Evolutionary conservation across 2,888 invertebrate genomes (phyloP).

Genomic region (Dione juno): DNA sequence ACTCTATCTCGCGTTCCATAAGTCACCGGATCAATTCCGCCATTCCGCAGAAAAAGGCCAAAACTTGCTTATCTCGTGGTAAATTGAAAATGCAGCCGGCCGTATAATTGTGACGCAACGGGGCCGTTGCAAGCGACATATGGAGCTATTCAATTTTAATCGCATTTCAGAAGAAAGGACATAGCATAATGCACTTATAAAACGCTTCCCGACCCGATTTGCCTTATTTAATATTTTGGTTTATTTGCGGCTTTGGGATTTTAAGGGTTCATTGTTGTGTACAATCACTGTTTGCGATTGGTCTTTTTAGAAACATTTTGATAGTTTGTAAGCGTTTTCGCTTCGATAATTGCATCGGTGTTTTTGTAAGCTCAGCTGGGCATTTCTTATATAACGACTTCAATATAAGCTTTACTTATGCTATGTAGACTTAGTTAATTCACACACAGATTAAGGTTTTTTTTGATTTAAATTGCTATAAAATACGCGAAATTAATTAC

Average conservation of each 20-base stretch:
- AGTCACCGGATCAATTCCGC: slow-evolving; percentile 82
- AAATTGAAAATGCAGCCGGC: slow-evolving; percentile 82
- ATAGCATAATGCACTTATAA: slow-evolving; percentile 78
- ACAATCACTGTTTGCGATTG: slow-evolving; percentile 78
- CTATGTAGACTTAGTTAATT: not conserved
- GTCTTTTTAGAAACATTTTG: slow-evolving; percentile 73
- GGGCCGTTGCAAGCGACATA: slow-evolving; percentile 75
- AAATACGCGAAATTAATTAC: not conserved
- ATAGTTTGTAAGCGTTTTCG: slow-evolving; percentile 61
- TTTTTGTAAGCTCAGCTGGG: slow-evolving; percentile 39
- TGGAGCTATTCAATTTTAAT: slow-evolving; percentile 84
- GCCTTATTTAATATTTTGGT: slow-evolving; percentile 74
- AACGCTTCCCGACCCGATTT: slow-evolving; percentile 70
- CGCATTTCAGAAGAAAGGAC: slow-evolving; percentile 83
- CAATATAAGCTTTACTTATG: not conserved
- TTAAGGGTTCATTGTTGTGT: slow-evolving; percentile 71
- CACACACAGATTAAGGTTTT: slow-evolving; percentile 17
- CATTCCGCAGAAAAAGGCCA: slow-evolving; percentile 79
- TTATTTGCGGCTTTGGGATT: slow-evolving; percentile 79
- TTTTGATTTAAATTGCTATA: not conserved
- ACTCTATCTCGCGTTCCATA: slow-evolving; percentile 72
- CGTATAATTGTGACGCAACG: slow-evolving; percentile 82
- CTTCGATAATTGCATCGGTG: slow-evolving; percentile 57
- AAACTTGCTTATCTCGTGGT: slow-evolving; percentile 81
- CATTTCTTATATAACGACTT: slow-evolving; percentile 15